Evolutionary conservation across 1,140 invertebrate genomes (phyloP).

Genomic region (Drosophila willistoni): DNA sequence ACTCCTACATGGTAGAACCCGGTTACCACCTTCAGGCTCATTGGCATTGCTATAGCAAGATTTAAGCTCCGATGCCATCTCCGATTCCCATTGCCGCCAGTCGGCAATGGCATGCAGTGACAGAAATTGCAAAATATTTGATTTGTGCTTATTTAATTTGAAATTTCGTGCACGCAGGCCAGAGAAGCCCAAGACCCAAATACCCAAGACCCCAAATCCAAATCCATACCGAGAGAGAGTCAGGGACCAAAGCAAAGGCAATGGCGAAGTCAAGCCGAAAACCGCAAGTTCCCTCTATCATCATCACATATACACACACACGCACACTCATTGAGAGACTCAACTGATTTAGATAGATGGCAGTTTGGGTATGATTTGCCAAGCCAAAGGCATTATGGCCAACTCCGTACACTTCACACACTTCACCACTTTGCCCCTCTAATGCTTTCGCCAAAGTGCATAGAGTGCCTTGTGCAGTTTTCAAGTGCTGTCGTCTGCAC

Average conservation of each 20-base stretch:
- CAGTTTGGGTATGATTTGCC: constrained; percentile 39
- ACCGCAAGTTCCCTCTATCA: background rate
- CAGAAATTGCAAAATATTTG: constrained; percentile 77
- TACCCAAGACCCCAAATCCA: background rate
- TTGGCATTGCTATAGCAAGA: background rate
- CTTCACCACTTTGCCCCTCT: background rate
- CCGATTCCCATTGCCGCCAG: constrained; percentile 24
- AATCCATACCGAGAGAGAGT: background rate
- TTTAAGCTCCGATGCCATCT: background rate
- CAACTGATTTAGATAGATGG: constrained; percentile 55
- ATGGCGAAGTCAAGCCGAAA: constrained; percentile 1
- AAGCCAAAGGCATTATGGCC: constrained; percentile 48
- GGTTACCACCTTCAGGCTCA: background rate
- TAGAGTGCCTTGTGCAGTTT: constrained; percentile 46
- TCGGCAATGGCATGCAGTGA: constrained; percentile 54
- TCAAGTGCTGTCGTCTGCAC: constrained; percentile 69
- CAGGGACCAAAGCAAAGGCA: background rate
- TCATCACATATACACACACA: background rate
- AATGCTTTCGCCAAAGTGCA: background rate
- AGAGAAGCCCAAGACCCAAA: constrained; percentile 7
- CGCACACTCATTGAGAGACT: constrained; percentile 6
- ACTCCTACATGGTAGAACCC: background rate
- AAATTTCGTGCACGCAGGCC: constrained; percentile 53
- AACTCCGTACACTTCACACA: background rate
- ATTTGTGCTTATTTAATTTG: constrained; percentile 80